Evolutionary conservation across 2,113 vertebrate species (phyloP).

Genomic region (Hystrix cristata): DNA sequence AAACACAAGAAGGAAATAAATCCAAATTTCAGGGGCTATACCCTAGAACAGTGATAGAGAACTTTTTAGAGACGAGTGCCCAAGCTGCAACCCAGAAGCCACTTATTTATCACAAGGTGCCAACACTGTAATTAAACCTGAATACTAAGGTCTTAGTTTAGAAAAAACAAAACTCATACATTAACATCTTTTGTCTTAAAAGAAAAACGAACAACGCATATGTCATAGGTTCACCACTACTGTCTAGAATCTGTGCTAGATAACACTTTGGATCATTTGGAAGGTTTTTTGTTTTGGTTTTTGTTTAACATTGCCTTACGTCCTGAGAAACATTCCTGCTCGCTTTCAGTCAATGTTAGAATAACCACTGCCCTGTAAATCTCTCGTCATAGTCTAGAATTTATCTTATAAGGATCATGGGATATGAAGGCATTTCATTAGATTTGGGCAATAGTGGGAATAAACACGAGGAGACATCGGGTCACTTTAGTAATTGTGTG

Average conservation of each 20-base stretch:
- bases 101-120: neutral
- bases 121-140: neutral
- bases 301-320: neutral
- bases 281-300: neutral
- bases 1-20: neutral
- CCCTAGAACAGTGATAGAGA: neutral
- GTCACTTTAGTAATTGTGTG: neutral
- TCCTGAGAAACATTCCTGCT: neutral
- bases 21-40: neutral
- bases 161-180: neutral
- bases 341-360: neutral
- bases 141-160: neutral
- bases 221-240: neutral
- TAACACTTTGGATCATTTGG: neutral
- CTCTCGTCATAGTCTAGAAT: neutral
- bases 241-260: neutral
- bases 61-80: neutral
- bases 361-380: neutral
- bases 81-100: neutral
- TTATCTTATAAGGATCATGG: neutral
- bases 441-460: neutral
- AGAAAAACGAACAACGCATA: neutral
- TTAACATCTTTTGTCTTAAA: neutral
- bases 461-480: neutral
- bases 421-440: neutral